Evolutionary conservation across 2,888 invertebrate genomes (phyloP), one percentile per base, ranked within the genome.

Genomic region (Euzetes globulus): DNA sequence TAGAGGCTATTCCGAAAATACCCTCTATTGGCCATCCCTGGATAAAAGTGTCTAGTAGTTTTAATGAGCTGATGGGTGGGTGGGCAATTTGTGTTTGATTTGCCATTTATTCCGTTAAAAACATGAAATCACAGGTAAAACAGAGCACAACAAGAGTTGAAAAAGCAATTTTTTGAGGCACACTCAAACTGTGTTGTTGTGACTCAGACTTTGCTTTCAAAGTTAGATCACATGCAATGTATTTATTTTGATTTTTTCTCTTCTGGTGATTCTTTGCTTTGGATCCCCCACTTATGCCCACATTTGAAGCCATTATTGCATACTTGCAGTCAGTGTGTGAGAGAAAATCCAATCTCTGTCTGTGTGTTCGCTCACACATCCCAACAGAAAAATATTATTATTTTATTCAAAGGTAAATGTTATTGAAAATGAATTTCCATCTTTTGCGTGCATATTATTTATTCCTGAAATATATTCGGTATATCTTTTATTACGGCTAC

Each of bases 181-280:
- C n/a, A n/a, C n/a, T n/a, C n/a, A n/a, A n/a, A 11, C 41, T 5
- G 11, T 41, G 7, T 41, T 41, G 41, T 41, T 41, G 41, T 41
- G 11, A 41, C 41, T 41, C 41, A 41, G 27, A 11, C 63, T 63
- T 63, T 13, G 33, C 29, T 63, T 63, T 63, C 7, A 63, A 63
- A 29, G 29, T 52, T 33, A 63, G 29, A 37, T 29, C 63, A 33
- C 29, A 63, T 33, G 63, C 63, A 63, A 63, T 72, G 68, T 73
- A 55, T 74, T 74, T 63, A 45, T 76, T 76, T 75, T 75, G 76
- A 71, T 73, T 76, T 76, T 76, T 75, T 75, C 74, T 76, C 75
- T 71, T 41, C 13, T 41, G 41, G 41, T 41, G 7, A 41, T 41
- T 41, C 41, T 41, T 41, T 33, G 33, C 33, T 33, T 6, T 33